Conservation (phyloP, 2,888 invertebrate species). For the Yponomeuta sedellus region DNA sequence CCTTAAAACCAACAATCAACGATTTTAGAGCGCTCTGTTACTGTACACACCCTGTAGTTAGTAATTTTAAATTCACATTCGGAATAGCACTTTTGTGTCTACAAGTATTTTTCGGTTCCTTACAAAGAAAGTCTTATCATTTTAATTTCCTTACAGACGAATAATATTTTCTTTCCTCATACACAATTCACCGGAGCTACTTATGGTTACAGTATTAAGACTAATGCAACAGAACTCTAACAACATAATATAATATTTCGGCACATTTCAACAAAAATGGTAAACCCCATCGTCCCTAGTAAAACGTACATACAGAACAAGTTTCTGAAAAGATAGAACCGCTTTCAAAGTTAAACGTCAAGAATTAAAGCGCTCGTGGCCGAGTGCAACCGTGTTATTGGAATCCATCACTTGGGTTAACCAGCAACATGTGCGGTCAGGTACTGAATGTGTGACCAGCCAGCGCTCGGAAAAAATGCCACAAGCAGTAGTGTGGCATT, state of each 20-base stretch:
- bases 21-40: background rate
- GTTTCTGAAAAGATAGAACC: too few relatives aligned
- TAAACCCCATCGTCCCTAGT: background rate
- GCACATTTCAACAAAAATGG: background rate
- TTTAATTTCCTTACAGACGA: slow-evolving; percentile 2
- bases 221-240: slow-evolving; percentile 7
- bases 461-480: too few relatives aligned
- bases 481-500: too few relatives aligned
- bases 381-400: too few relatives aligned
- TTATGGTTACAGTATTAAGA: background rate
- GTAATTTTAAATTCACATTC: background rate
- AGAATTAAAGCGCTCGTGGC: too few relatives aligned
- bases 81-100: background rate
- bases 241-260: slow-evolving; percentile 12
- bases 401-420: too few relatives aligned
- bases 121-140: slow-evolving; percentile 1
- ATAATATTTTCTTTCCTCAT: background rate
- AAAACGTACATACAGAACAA: background rate
- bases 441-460: too few relatives aligned
- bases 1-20: background rate
- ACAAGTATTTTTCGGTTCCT: slow-evolving; percentile 4
- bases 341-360: too few relatives aligned
- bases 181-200: slow-evolving; percentile 4
- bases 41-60: background rate
- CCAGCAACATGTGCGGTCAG: too few relatives aligned